Conservation (phyloP, 2,113 vertebrate species). For the Esox niger region DNA sequence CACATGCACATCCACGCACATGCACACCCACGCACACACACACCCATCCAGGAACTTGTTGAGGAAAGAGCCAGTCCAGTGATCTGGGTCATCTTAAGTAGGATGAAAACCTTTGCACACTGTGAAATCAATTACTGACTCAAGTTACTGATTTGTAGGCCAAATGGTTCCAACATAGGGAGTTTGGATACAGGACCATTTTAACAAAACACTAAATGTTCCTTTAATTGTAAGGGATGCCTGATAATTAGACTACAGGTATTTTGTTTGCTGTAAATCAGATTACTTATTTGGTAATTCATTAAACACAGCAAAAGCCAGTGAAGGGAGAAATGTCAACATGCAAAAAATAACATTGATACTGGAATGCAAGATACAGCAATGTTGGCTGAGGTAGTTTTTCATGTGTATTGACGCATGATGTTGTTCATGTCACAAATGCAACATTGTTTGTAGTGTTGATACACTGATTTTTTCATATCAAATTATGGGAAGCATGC, state of each 20-base stretch:
- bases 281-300: slow-evolving; percentile 58
- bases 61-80: slow-evolving; percentile 32
- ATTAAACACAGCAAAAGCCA: slow-evolving; percentile 56
- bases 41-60: slow-evolving; percentile 19
- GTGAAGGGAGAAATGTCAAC: slow-evolving; percentile 38
- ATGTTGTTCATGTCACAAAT: background rate
- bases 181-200: slow-evolving; percentile 42
- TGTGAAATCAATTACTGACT: slow-evolving; percentile 63
- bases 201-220: slow-evolving; percentile 44
- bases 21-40: slow-evolving; percentile 41
- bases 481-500: too few species aligned
- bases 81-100: slow-evolving; percentile 61
- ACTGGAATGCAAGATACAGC: background rate
- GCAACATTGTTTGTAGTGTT: too few species aligned
- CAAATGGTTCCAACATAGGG: slow-evolving; percentile 67
- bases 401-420: background rate
- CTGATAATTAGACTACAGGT: slow-evolving; percentile 65
- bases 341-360: slow-evolving; percentile 44
- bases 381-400: background rate
- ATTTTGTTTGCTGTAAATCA: slow-evolving; percentile 58
- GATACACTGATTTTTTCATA: too few species aligned
- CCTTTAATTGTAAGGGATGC: slow-evolving; percentile 52
- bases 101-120: slow-evolving; percentile 61
- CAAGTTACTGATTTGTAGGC: slow-evolving; percentile 60
- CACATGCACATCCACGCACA: slow-evolving; percentile 29